Conservation (phyloP, 1,140 invertebrate species). For the Apis mellifera region Amel_HAv3.1 CM009934.2:8305501-8306000, state of each 20-base stretch:
- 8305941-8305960: background rate
- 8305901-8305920: constrained; percentile 14
- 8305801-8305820: background rate
- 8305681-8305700: constrained; percentile 39
- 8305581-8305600: constrained; percentile 74
- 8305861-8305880: constrained; percentile 46
- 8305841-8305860: background rate
- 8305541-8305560: constrained; percentile 55
- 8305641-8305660: background rate
- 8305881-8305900: background rate
- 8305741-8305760: background rate
- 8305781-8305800: background rate
- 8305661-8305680: constrained; percentile 35
- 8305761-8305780: constrained; percentile 44
- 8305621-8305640: constrained; percentile 31
- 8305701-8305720: constrained; percentile 67
- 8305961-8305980: constrained; percentile 2
- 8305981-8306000: constrained; percentile 48
- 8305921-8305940: constrained; percentile 23
- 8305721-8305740: background rate
- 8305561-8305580: constrained; percentile 62
- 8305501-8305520: constrained; percentile 49
- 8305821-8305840: background rate
- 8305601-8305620: constrained; percentile 67
- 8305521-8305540: too few species aligned